phyloP scores from a whole-genome alignment of 2,888 invertebrate genomes.

The Eulithis prunata region DNA sequence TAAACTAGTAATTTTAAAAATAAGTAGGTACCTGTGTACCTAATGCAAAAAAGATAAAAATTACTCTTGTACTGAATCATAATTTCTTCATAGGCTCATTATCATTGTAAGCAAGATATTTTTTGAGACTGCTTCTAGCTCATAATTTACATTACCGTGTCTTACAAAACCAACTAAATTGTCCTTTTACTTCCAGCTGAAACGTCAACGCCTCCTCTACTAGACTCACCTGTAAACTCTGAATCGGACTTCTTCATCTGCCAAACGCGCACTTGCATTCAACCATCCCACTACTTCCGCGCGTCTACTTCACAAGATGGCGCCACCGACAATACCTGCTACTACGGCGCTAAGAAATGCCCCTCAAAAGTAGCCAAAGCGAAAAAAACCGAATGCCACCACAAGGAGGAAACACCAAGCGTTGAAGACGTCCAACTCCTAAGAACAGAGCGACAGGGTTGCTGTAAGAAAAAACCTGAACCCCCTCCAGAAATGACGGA shows the following conservation, averaged over 20 bases:
- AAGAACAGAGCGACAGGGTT: slow-evolving; percentile 61
- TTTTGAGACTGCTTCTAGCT: neutral
- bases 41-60: no score
- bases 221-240: slow-evolving; percentile 63
- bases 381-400: slow-evolving; percentile 57
- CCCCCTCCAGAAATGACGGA: slow-evolving; percentile 48
- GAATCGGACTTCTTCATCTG: slow-evolving; percentile 75
- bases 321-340: slow-evolving; percentile 59
- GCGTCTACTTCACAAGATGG: slow-evolving; percentile 59
- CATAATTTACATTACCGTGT: neutral
- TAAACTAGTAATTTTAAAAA: no score
- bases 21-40: no score
- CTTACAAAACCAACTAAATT: neutral
- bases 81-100: no score
- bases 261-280: slow-evolving; percentile 74
- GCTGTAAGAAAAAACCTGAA: slow-evolving; percentile 67
- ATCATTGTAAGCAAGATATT: no score
- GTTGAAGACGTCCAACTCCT: slow-evolving; percentile 70
- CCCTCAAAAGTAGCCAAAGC: slow-evolving; percentile 71
- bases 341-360: slow-evolving; percentile 72
- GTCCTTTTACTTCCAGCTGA: slow-evolving; percentile 60
- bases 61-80: no score
- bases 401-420: slow-evolving; percentile 68
- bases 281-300: slow-evolving; percentile 76
- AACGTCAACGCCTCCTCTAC: slow-evolving; percentile 71